Evolutionary conservation across 2,113 vertebrate species (phyloP).

Genomic region (Bucco capensis): DNA sequence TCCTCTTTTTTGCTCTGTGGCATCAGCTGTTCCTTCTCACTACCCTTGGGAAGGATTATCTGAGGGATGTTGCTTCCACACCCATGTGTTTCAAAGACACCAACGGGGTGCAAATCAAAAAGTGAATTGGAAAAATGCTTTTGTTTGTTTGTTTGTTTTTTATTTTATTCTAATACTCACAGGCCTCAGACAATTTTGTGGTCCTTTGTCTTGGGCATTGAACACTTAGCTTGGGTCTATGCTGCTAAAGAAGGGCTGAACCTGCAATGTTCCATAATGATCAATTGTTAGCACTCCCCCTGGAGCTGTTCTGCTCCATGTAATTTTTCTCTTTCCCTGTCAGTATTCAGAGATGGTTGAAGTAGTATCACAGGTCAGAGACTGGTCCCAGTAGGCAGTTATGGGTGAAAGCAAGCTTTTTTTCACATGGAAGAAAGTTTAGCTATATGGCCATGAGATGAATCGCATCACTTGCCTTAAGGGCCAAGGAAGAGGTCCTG

Average conservation of each 20-base stretch:
- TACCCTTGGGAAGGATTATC: neutral
- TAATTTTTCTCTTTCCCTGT: neutral
- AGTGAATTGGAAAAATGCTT: neutral
- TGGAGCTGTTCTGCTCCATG: neutral
- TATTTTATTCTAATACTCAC: neutral
- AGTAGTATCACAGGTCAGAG: neutral
- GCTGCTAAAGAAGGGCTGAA: neutral
- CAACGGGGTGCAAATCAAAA: neutral
- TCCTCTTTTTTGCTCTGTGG: neutral
- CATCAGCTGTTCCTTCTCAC: neutral
- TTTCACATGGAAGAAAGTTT: neutral
- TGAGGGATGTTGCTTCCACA: neutral
- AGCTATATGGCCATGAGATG: neutral
- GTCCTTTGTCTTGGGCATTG: neutral
- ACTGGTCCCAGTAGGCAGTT: neutral
- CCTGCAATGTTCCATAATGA: neutral
- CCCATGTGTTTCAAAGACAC: fast-evolving
- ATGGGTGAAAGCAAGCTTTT: neutral
- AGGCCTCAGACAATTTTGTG: neutral
- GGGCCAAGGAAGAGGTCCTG: neutral
- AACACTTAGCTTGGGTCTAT: neutral
- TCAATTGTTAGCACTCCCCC: neutral
- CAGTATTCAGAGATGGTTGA: neutral
- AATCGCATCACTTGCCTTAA: conserved; percentile 16
- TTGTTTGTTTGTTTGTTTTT: neutral